phyloP scores from a whole-genome alignment of 64 coral and sea anemone genomes.

The Pocillopora damicornis region DNA sequence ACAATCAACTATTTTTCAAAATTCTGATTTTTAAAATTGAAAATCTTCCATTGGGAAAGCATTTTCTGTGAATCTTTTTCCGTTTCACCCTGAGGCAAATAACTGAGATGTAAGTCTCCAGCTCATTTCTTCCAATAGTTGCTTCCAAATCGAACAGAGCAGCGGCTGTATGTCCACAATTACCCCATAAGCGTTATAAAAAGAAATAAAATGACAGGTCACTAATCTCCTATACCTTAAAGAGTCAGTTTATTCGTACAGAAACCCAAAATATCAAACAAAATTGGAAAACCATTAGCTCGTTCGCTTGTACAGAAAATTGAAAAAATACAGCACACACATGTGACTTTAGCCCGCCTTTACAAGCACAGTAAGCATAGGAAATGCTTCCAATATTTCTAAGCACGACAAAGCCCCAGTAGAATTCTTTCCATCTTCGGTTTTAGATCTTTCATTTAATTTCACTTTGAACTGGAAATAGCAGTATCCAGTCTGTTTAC shows the following conservation, averaged over 20 bases:
- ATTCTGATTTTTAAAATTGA: slow-evolving; percentile 1
- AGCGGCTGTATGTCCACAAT: not conserved
- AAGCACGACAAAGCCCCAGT: slow-evolving; percentile 25
- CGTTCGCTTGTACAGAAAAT: too few species aligned
- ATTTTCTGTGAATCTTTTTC: not conserved
- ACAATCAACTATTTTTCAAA: slow-evolving; percentile 6
- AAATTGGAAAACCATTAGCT: too few species aligned
- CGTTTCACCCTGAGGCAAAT: slow-evolving; percentile 8
- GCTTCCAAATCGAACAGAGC: slow-evolving; percentile 34
- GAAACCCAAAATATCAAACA: too few species aligned
- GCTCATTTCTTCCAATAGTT: slow-evolving; percentile 3
- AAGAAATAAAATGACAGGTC: too few species aligned
- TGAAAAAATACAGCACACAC: too few species aligned
- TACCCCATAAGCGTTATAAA: not conserved
- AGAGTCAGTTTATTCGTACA: too few species aligned
- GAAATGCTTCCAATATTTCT: not conserved
- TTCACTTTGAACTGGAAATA: slow-evolving; percentile 19
- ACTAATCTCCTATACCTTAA: too few species aligned
- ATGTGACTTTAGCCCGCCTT: slow-evolving; percentile 24
- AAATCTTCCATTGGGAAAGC: not conserved
- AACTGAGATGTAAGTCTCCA: slow-evolving; percentile 22
- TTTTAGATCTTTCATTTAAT: not conserved
- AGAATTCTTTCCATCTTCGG: slow-evolving; percentile 10
- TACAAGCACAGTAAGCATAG: slow-evolving; percentile 30
- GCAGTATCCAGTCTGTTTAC: not conserved